Evolutionary conservation across 2,888 invertebrate species (phyloP), one percentile per base, ranked within the genome.

Genomic region (Leistus spinibarbis): DNA sequence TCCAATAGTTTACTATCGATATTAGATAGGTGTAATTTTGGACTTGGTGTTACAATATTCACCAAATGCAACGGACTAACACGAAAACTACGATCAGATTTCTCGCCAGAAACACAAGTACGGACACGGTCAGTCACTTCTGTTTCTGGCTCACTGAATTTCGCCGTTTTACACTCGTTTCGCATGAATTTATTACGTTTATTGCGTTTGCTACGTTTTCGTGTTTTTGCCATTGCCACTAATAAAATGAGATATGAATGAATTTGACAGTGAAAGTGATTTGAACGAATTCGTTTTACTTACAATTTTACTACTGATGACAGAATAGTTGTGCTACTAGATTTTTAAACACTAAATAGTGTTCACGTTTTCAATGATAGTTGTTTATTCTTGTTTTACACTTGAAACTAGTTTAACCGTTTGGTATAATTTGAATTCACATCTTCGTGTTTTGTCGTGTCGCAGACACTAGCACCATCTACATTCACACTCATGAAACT

Each of bases 31-130:
- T 75, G 63, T 20, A 63, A 64, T 20, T 64, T 69, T 17, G 75
- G 75, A 27, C 69, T 69, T 54, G 75, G 75, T 63, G 75, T 75
- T n/a, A 63, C 19, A 24, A 68, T 73, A 54, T 74, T 54, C 27
- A 69, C 69, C 9, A 75, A 69, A 69, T 62, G 16, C 54, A 75
- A 23, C 22, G 69, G 54, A 63, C 63, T 75, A 24, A 56, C 27
- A 19, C 60, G 56, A 71, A 54, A 54, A 22, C 57, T 73, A 13
- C 60, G 27, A 7, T 75, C 75, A 19, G 69, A 63, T 54, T 69
- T 69, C 54, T 75, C 75, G 53, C 56, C 54, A 54, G 75, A 75
- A 27, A 56, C 54, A 75, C 75, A 75, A 3, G 75, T 69, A 16
- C 75, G 60, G 13, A 69, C 56, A 16, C 69, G 23, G 20, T 75